These are phyloP conservation scores for Amiota communis DNA, from an alignment of 2,888 invertebrate genomes.

Conservation along the genomic window DNA sequence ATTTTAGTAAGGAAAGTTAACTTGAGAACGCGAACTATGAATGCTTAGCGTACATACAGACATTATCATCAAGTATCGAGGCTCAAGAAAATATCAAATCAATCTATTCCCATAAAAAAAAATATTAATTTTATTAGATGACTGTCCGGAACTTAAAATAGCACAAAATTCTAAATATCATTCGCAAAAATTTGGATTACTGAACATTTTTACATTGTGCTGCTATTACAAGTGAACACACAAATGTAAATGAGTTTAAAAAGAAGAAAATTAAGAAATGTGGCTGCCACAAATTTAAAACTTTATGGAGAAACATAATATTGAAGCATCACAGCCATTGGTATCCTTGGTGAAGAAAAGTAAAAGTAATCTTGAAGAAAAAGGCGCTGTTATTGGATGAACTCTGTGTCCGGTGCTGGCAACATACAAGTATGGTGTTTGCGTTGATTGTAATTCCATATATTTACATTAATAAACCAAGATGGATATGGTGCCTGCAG, in stretches of 20 bases:
- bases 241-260: not conserved
- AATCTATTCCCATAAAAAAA: not conserved
- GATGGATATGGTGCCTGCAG: slow-evolving; percentile 74
- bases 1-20: slow-evolving; percentile 77
- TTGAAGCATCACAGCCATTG: slow-evolving; percentile 45
- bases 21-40: slow-evolving; percentile 54
- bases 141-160: too few species aligned
- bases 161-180: slow-evolving; percentile 78
- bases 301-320: slow-evolving; percentile 74
- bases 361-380: slow-evolving; percentile 49
- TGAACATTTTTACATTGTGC: slow-evolving; percentile 75
- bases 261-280: slow-evolving; percentile 60
- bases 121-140: slow-evolving; percentile 75
- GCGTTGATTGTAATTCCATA: slow-evolving; percentile 76
- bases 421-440: slow-evolving; percentile 80
- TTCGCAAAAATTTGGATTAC: slow-evolving; percentile 82
- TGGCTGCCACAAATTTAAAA: slow-evolving; percentile 78
- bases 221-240: not conserved
- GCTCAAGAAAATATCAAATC: slow-evolving; percentile 43
- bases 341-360: slow-evolving; percentile 58
- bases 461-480: slow-evolving; percentile 79
- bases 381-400: slow-evolving; percentile 45
- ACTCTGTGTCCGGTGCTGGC: slow-evolving; percentile 75
- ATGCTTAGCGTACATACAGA: slow-evolving; percentile 48
- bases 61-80: slow-evolving; percentile 37